These are phyloP conservation scores for Cordilura impudica DNA, from an alignment of 2,888 invertebrate genomes.

Conservation along the genomic window DNA sequence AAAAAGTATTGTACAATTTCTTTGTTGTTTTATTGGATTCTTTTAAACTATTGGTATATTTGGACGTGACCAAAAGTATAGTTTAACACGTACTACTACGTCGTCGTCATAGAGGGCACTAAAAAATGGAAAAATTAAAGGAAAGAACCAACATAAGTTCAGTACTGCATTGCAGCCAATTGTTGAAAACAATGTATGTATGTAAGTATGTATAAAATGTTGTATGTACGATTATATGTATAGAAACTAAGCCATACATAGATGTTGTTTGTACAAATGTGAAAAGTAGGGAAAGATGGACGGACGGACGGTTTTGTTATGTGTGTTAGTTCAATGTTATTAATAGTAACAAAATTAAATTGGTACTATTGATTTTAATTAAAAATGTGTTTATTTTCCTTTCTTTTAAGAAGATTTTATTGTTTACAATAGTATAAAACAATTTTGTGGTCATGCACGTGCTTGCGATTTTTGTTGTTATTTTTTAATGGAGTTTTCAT, in stretches of 20 bases:
- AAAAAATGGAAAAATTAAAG: background rate
- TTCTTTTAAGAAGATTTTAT: slow-evolving; percentile 35
- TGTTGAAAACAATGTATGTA: slow-evolving; percentile 36
- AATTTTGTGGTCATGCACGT: slow-evolving; percentile 53
- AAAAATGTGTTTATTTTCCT: slow-evolving; percentile 55
- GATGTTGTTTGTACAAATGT: slow-evolving; percentile 7
- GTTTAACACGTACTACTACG: slow-evolving; percentile 51
- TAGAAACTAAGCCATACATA: no score
- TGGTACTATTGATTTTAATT: slow-evolving; percentile 61
- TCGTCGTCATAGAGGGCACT: background rate
- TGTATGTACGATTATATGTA: no score
- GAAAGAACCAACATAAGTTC: slow-evolving; percentile 20
- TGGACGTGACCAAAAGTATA: slow-evolving; percentile 58
- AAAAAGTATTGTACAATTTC: slow-evolving; percentile 25
- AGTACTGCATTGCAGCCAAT: slow-evolving; percentile 52
- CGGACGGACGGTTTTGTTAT: background rate
- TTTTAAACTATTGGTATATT: slow-evolving; percentile 53
- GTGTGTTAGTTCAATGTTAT: slow-evolving; percentile 14
- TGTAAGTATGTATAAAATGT: background rate
- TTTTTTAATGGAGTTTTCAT: background rate
- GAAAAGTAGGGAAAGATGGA: background rate
- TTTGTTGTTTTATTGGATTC: slow-evolving; percentile 22
- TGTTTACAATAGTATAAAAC: background rate
- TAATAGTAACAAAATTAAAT: slow-evolving; percentile 54
- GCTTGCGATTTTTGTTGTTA: slow-evolving; percentile 43